A percentile compares a stretch with the other conserved stretches of the same genome.
phyloP scores from a whole-genome alignment of 2,888 invertebrate species.

The Tetheella fluctuosa region DNA sequence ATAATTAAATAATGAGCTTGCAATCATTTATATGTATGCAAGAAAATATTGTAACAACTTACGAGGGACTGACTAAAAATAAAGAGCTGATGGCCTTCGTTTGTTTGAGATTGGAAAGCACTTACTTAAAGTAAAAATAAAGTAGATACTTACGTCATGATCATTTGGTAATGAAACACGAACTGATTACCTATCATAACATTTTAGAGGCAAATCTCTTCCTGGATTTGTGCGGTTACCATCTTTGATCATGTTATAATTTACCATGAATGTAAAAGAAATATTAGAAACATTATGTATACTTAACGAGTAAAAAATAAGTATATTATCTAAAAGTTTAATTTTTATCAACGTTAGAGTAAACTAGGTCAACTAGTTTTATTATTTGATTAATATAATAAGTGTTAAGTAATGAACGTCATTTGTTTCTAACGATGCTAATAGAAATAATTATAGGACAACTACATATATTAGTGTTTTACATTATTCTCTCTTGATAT shows the following conservation, averaged over 20 bases:
- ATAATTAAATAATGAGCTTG: conserved; percentile 1
- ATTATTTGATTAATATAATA: neutral
- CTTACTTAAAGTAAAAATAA: neutral
- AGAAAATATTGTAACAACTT: conserved; percentile 4
- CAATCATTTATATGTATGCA: conserved; percentile 8
- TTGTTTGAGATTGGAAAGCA: neutral
- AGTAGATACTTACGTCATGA: neutral
- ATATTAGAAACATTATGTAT: no score
- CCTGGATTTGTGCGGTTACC: no score
- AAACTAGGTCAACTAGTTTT: neutral
- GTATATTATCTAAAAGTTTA: neutral
- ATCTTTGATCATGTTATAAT: no score
- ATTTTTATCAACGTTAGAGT: neutral
- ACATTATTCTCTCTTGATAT: no score
- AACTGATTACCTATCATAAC: no score
- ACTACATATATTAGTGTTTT: no score
- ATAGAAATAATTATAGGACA: neutral
- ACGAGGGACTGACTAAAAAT: neutral
- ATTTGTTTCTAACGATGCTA: neutral
- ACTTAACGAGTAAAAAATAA: neutral
- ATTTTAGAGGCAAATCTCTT: no score
- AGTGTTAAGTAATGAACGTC: neutral
- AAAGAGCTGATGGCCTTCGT: neutral
- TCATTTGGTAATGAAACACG: no score
- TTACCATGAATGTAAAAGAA: no score